Evolutionary conservation across 2,888 invertebrate species (phyloP).

Genomic region (Electrophaes corylata): DNA sequence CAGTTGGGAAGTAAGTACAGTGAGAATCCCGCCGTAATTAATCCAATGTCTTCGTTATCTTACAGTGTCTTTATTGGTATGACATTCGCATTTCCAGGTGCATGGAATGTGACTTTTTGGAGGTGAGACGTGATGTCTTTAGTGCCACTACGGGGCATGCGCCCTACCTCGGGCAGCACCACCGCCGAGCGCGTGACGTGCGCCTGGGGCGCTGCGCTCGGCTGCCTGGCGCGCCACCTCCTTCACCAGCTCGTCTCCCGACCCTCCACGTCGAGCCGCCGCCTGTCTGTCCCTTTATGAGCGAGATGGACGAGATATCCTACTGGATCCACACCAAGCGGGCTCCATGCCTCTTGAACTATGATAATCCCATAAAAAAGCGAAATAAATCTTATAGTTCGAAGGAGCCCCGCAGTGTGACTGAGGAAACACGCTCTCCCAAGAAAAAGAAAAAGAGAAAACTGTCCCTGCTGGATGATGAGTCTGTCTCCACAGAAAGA

Average conservation of each 20-base stretch:
- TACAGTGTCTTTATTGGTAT: conserved; percentile 11
- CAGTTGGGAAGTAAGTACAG: conserved; percentile 32
- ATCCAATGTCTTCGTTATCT: background rate
- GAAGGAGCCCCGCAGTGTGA: conserved; percentile 52
- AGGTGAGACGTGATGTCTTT: conserved; percentile 41
- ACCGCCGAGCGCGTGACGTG: conserved; percentile 30
- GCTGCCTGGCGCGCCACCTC: conserved; percentile 52
- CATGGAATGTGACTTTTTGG: conserved; percentile 60
- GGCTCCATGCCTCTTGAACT: conserved; percentile 75
- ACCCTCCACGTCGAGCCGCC: conserved; percentile 25
- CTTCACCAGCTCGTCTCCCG: conserved; percentile 47
- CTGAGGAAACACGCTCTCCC: conserved; percentile 52
- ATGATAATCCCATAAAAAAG: conserved; percentile 64
- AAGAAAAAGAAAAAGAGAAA: conserved; percentile 70
- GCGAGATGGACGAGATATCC: conserved; percentile 76
- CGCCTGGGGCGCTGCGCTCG: conserved; percentile 39
- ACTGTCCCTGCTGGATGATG: conserved; percentile 62
- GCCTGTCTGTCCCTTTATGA: conserved; percentile 67
- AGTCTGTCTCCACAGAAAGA: conserved; percentile 58
- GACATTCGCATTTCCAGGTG: conserved; percentile 57
- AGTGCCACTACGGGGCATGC: conserved; percentile 25
- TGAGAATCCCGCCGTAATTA: background rate
- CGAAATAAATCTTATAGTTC: conserved; percentile 59
- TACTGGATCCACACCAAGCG: conserved; percentile 77
- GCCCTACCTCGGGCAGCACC: conserved; percentile 35